A percentile compares a stretch with the other conserved stretches of the same genome.
phyloP scores from a whole-genome alignment of 2,888 invertebrate species.

The Luffia ferchaultella region DNA sequence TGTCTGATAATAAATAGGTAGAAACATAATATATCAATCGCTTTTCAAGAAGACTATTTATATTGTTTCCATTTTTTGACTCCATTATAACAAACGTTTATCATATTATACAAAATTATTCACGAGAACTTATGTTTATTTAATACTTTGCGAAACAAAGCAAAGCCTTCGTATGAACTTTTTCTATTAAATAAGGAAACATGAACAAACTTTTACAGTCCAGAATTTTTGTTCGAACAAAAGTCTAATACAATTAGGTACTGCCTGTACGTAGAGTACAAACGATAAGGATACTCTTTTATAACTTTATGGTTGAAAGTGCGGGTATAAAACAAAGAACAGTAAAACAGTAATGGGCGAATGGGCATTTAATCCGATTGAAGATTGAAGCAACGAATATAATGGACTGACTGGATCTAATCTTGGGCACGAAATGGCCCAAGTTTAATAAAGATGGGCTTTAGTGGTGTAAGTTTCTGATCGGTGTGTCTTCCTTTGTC shows the following conservation, averaged over 20 bases:
- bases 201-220: not conserved
- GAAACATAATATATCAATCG: too few species aligned
- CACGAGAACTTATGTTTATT: too few species aligned
- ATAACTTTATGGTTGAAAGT: conserved; percentile 22
- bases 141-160: not conserved
- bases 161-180: not conserved
- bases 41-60: too few species aligned
- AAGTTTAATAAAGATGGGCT: conserved; percentile 24
- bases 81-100: too few species aligned
- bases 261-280: not conserved
- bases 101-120: too few species aligned
- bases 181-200: not conserved
- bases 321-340: conserved; percentile 51
- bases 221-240: not conserved
- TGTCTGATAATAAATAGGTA: too few species aligned
- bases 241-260: not conserved
- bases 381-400: conserved; percentile 40
- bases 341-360: conserved; percentile 47
- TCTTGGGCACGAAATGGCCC: conserved; percentile 28
- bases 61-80: too few species aligned
- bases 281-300: not conserved
- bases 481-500: not conserved
- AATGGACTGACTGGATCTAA: conserved; percentile 42
- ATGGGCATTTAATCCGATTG: conserved; percentile 38
- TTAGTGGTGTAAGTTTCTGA: not conserved